Conservation (phyloP, 2,113 vertebrate species). For the Neotoma lepida region DNA sequence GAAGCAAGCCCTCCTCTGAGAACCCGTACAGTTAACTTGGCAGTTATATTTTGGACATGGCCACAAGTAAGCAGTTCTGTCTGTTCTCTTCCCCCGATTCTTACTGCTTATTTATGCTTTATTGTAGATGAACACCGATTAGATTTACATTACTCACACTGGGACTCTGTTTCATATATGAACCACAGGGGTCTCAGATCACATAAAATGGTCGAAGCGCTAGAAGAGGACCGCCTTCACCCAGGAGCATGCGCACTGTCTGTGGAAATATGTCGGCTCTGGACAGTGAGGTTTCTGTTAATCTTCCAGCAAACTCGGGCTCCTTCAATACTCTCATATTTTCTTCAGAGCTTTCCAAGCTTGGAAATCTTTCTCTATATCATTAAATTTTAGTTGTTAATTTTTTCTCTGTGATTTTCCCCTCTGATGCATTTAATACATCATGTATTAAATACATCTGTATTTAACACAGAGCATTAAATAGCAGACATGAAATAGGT, state of each 20-base stretch:
- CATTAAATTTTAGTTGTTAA: neutral
- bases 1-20: neutral
- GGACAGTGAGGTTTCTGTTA: neutral
- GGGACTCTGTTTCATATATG: neutral
- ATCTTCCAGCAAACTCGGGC: constrained; percentile 12
- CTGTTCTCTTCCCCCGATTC: constrained; percentile 25
- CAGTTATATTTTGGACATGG: neutral
- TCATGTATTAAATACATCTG: no score
- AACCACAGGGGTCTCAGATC: neutral
- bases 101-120: constrained; percentile 26
- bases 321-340: neutral
- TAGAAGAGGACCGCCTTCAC: neutral
- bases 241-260: neutral
- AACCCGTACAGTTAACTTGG: neutral
- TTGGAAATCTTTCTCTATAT: neutral
- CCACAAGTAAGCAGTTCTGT: neutral
- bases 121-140: constrained; percentile 57
- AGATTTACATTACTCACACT: neutral
- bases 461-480: neutral
- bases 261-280: constrained; percentile 30
- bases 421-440: neutral
- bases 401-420: constrained; percentile 26
- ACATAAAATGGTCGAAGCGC: neutral
- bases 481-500: neutral
- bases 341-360: neutral